Percentiles rank a stretch among this genome's conserved stretches.
These are phyloP conservation scores for Leptestheria dahalacensis DNA, from an alignment of 1,140 invertebrate genomes.

Conservation along the genomic window DNA sequence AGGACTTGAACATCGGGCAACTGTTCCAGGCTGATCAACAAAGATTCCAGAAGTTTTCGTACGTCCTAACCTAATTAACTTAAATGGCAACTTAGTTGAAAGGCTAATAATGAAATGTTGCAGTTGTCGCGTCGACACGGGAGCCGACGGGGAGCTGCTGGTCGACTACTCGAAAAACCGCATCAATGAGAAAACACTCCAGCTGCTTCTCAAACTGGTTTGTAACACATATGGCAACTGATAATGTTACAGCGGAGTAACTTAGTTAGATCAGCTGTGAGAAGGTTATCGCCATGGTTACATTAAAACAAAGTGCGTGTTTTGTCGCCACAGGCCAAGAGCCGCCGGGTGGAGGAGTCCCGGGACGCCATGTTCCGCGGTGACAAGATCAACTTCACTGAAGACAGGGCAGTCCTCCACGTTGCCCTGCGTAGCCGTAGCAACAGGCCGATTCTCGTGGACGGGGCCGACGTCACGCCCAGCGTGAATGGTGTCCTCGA, in stretches of 20 bases:
- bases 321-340: slow-evolving; percentile 44
- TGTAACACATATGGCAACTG: no score
- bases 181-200: slow-evolving; percentile 58
- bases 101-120: slow-evolving; percentile 24
- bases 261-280: no score
- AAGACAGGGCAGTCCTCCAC: slow-evolving; percentile 88
- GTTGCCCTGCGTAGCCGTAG: slow-evolving; percentile 77
- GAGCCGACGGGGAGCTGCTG: slow-evolving; percentile 72
- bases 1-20: slow-evolving; percentile 56
- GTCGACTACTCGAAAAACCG: slow-evolving; percentile 95
- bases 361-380: slow-evolving; percentile 88
- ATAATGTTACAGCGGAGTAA: no score
- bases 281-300: no score
- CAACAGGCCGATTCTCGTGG: slow-evolving; percentile 62
- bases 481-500: slow-evolving; percentile 78
- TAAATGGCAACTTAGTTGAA: slow-evolving; percentile 3
- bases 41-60: slow-evolving; percentile 71
- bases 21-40: slow-evolving; percentile 57
- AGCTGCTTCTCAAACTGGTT: slow-evolving; percentile 63
- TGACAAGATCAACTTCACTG: slow-evolving; percentile 95
- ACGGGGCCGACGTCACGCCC: slow-evolving; percentile 85
- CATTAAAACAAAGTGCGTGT: no score
- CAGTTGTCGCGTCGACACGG: slow-evolving; percentile 56
- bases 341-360: slow-evolving; percentile 64
- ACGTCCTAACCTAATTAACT: slow-evolving; percentile 16